Percentiles rank a stretch among this genome's conserved stretches.
Evolutionary conservation across 2,797 vertebrate genomes (phyloP).

Genomic region (Arctocebus calabarensis): DNA sequence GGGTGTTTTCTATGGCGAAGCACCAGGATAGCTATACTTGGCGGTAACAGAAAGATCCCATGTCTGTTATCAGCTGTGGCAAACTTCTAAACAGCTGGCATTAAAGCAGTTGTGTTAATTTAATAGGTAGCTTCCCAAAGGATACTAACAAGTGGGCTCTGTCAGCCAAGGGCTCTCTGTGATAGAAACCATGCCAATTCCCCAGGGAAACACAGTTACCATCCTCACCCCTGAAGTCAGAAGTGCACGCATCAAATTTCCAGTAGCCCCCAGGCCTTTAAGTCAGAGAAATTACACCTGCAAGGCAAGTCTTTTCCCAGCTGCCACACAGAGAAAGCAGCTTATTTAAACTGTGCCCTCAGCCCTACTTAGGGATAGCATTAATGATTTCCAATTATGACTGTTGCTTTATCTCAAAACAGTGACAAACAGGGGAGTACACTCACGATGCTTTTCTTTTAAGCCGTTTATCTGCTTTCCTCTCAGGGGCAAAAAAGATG

Average conservation of each 20-base stretch:
- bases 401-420: constrained; percentile 68
- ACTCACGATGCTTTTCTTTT: constrained; percentile 32
- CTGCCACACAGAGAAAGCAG: constrained; percentile 46
- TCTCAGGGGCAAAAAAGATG: constrained; percentile 56
- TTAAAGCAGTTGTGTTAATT: constrained; percentile 66
- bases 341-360: constrained; percentile 61
- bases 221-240: constrained; percentile 73
- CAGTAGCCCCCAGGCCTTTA: constrained; percentile 51
- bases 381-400: constrained; percentile 71
- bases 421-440: constrained; percentile 41
- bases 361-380: constrained; percentile 54
- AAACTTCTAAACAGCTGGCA: constrained; percentile 45
- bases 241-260: constrained; percentile 81
- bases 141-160: constrained; percentile 33
- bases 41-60: constrained; percentile 47
- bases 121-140: constrained; percentile 68
- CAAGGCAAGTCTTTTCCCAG: constrained; percentile 65
- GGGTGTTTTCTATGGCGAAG: constrained; percentile 22
- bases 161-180: constrained; percentile 38
- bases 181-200: constrained; percentile 63
- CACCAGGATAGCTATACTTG: background rate
- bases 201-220: constrained; percentile 59
- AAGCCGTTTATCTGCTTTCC: constrained; percentile 67
- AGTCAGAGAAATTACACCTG: constrained; percentile 70
- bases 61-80: background rate